phyloP scores from a whole-genome alignment of 2,797 vertebrate species.

The Tragopan temminckii region DNA sequence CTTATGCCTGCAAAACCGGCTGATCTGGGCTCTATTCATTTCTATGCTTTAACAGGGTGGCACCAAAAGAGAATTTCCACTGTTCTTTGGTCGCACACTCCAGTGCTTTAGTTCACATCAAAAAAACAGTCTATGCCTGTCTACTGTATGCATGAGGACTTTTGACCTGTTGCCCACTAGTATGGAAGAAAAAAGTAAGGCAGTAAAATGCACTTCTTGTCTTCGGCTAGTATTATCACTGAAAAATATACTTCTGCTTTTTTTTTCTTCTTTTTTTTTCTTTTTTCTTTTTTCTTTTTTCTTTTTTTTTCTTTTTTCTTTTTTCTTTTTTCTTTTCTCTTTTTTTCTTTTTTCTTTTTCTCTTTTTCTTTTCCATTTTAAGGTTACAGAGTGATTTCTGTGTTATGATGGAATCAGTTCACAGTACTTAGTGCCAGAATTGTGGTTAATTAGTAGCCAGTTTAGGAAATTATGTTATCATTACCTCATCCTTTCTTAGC shows the following conservation, averaged over 20 bases:
- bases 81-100: background rate
- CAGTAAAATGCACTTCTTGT: background rate
- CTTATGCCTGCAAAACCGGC: background rate
- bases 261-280: background rate
- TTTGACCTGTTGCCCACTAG: background rate
- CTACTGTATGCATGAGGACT: background rate
- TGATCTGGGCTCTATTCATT: background rate
- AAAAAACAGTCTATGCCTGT: background rate
- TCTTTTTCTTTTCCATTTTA: background rate
- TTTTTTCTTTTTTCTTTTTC: no score
- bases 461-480: constrained; percentile 70
- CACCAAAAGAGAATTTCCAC: background rate
- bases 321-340: background rate
- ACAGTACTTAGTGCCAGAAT: background rate
- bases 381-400: background rate
- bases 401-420: background rate
- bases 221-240: background rate
- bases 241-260: background rate
- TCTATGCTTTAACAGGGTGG: background rate
- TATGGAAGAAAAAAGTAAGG: background rate
- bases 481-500: constrained; percentile 59
- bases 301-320: background rate
- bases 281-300: background rate
- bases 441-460: constrained; percentile 68
- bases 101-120: background rate